Conservation (phyloP, 2,888 invertebrate genomes). For the Apotomis turbidana region DNA sequence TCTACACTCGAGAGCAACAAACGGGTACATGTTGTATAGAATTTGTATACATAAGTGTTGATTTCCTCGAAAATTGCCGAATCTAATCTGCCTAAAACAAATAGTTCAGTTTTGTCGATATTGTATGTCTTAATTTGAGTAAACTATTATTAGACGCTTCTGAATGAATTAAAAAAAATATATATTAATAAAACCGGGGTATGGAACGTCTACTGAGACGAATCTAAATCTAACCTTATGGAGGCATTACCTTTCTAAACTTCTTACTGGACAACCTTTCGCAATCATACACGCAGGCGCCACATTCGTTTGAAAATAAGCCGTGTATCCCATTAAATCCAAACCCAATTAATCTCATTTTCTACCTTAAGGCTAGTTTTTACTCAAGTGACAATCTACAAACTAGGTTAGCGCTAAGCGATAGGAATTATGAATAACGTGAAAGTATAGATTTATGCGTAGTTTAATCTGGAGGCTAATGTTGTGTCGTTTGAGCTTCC, state of each 20-base stretch:
- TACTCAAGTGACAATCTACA: constrained; percentile 9
- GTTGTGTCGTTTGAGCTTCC: constrained; percentile 40
- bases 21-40: no score
- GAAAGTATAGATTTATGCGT: constrained; percentile 39
- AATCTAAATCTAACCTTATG: not conserved
- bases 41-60: no score
- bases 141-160: no score
- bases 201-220: not conserved
- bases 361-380: constrained; percentile 14
- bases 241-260: constrained; percentile 2
- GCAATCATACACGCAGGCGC: not conserved
- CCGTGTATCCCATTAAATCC: not conserved
- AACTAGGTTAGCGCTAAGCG: constrained; percentile 35
- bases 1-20: no score
- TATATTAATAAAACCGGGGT: not conserved
- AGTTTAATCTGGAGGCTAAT: constrained; percentile 31
- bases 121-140: no score
- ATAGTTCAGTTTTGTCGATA: no score
- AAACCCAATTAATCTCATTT: not conserved
- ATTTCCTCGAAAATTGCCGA: no score
- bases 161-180: not conserved
- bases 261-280: constrained; percentile 1
- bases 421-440: constrained; percentile 32
- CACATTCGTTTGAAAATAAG: not conserved
- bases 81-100: no score